Evolutionary conservation across 2,113 vertebrate genomes (phyloP).

Genomic region (Semicossyphus pulcher): DNA sequence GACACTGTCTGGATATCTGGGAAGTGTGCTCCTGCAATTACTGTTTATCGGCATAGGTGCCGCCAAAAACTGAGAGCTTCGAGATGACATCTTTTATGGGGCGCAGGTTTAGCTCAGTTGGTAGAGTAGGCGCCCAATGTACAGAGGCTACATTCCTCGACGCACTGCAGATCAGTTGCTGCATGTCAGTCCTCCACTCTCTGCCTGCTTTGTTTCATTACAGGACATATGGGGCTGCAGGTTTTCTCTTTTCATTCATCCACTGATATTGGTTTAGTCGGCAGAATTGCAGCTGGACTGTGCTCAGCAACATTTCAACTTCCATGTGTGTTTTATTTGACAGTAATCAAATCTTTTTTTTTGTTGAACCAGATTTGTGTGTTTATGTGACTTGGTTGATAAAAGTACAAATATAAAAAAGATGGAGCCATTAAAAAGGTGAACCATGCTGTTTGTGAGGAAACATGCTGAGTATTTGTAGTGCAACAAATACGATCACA

Average conservation of each 20-base stretch:
- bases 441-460: neutral
- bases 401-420: neutral
- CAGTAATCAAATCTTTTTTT: neutral
- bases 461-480: neutral
- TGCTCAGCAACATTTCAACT: neutral
- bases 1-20: too few relatives aligned
- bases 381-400: neutral
- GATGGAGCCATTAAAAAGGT: neutral
- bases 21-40: too few relatives aligned
- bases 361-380: neutral
- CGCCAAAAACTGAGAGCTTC: too few relatives aligned
- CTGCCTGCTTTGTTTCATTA: conserved; percentile 9
- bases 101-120: too few relatives aligned
- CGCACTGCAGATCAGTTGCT: too few relatives aligned
- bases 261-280: neutral
- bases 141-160: too few relatives aligned
- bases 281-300: neutral
- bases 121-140: too few relatives aligned
- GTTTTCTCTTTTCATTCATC: neutral
- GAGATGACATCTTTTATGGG: too few relatives aligned
- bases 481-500: neutral
- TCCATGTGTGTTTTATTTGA: neutral
- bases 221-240: conserved; percentile 10
- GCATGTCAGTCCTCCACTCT: too few relatives aligned
- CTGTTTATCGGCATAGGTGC: too few relatives aligned